Evolutionary conservation across 2,888 invertebrate genomes (phyloP).

Genomic region (Eupithecia inturbata): DNA sequence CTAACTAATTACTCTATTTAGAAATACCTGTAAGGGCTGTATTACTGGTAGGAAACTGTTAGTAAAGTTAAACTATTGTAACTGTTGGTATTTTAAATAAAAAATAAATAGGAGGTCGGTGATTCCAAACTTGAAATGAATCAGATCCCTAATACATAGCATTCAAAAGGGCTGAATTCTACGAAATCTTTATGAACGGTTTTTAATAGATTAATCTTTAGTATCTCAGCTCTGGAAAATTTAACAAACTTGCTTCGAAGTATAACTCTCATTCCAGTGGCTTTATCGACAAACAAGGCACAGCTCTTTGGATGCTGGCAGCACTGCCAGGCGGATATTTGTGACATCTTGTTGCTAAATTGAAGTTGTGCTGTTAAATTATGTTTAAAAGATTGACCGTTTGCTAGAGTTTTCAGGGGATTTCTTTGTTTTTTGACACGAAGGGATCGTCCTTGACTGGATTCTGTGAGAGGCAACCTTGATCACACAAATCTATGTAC

Average conservation of each 20-base stretch:
- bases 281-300: not conserved
- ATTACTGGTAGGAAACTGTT: too few relatives aligned
- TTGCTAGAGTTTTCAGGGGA: slow-evolving; percentile 6
- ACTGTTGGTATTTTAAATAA: too few relatives aligned
- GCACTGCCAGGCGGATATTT: slow-evolving; percentile 19
- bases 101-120: not conserved
- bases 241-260: not conserved
- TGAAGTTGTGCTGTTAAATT: slow-evolving; percentile 30
- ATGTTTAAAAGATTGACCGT: slow-evolving; percentile 24
- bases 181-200: too few relatives aligned
- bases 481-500: not conserved
- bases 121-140: not conserved
- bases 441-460: not conserved
- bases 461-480: not conserved
- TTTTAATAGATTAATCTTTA: too few relatives aligned
- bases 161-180: too few relatives aligned
- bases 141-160: too few relatives aligned
- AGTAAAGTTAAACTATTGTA: too few relatives aligned
- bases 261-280: slow-evolving; percentile 40
- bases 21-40: too few relatives aligned
- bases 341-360: slow-evolving; percentile 37
- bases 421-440: slow-evolving; percentile 10
- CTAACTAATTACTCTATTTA: too few relatives aligned
- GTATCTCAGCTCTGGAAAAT: not conserved
- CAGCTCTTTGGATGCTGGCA: slow-evolving; percentile 18